Evolutionary conservation across 2,797 vertebrate species (phyloP).

Genomic region (Chiroxiphia lanceolata): DNA sequence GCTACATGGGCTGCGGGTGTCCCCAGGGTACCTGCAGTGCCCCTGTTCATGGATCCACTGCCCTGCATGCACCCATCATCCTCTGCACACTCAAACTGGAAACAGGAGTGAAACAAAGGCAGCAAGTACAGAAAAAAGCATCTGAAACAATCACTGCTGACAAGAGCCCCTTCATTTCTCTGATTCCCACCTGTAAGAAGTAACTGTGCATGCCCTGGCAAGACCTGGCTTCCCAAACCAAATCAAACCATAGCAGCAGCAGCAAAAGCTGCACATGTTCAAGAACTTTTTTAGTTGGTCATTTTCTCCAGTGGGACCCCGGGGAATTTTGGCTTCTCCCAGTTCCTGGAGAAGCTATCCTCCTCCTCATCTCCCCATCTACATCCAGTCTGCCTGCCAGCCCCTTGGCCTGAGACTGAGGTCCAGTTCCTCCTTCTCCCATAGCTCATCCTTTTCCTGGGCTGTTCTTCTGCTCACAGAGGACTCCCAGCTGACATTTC

Average conservation of each 20-base stretch:
- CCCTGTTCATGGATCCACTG: neutral
- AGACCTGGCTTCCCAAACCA: neutral
- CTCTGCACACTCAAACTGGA: neutral
- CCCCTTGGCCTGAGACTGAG: rapidly evolving
- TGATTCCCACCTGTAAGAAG: neutral
- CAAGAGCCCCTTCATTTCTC: neutral
- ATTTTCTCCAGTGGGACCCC: neutral
- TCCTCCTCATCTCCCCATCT: neutral
- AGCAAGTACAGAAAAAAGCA: neutral
- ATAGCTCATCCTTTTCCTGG: neutral
- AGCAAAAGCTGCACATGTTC: neutral
- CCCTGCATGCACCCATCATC: neutral
- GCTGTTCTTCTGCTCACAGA: neutral
- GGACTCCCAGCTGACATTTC: neutral
- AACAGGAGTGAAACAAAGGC: neutral
- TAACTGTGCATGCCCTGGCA: rapidly evolving
- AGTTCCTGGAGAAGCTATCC: neutral
- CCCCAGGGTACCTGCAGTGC: neutral
- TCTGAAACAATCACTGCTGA: neutral
- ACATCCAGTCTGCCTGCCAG: neutral
- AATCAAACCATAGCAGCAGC: neutral
- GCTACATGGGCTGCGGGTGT: neutral
- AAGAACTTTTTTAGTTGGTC: neutral
- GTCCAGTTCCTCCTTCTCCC: neutral
- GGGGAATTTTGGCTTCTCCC: neutral